Percentiles rank a stretch among this genome's conserved stretches.
These are phyloP conservation scores for Acanthiza pusilla DNA, from an alignment of 2,797 vertebrate genomes.

Conservation along the genomic window DNA sequence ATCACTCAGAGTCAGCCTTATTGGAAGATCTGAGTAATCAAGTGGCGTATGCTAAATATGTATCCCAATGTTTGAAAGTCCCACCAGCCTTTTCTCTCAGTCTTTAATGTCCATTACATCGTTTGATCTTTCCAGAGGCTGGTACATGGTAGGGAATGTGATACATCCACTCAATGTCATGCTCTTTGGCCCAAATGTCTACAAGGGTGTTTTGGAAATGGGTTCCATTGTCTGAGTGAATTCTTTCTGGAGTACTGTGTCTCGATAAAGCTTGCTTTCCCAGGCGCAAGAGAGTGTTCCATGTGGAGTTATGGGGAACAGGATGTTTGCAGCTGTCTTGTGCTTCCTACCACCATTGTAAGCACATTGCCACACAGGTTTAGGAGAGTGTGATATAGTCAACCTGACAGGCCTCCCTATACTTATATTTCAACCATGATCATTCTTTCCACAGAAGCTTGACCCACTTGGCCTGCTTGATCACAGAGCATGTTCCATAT, in stretches of 20 bases:
- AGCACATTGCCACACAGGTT: neutral
- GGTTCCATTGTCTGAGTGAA: neutral
- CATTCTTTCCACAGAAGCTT: neutral
- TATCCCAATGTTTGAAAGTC: neutral
- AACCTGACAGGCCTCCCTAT: neutral
- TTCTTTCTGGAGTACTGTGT: neutral
- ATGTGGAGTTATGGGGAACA: neutral
- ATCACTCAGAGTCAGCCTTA: neutral
- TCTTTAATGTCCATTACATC: neutral
- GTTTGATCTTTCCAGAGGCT: neutral
- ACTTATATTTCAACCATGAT: neutral
- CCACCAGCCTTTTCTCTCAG: neutral
- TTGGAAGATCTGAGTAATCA: neutral
- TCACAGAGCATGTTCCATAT: too few species aligned
- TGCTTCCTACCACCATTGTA: neutral
- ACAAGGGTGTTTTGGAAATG: fast-evolving
- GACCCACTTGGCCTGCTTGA: fast-evolving
- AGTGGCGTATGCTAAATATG: neutral
- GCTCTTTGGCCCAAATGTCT: neutral
- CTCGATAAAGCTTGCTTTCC: neutral
- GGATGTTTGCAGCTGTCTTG: neutral
- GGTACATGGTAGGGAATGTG: fast-evolving
- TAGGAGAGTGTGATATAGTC: neutral
- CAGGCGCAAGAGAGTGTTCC: neutral
- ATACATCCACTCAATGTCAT: neutral